Evolutionary conservation across 2,888 invertebrate genomes (phyloP), one percentile per base, ranked within the genome.

Genomic region (Drosophila paramelanica): DNA sequence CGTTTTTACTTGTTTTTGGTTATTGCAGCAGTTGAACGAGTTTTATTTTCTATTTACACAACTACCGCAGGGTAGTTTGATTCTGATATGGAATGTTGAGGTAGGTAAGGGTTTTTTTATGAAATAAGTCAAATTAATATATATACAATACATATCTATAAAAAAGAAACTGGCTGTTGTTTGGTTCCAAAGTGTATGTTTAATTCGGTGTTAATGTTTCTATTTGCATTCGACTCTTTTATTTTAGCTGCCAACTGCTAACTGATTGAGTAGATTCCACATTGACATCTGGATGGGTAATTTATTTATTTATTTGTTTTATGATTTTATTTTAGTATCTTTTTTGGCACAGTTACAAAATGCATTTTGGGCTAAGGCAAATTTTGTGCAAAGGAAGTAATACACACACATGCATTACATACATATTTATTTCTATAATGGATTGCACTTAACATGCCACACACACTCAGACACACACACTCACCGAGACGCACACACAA

Each of bases 391-490:
- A 33, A 23, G 4, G 50, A 55, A 47, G 53, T 25, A 39, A 20
- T 45, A 39, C 56, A 43, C 39, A 27, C 23, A 17, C 66, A 55
- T 11, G 47, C 45, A 33, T 38, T 38, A 56, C 46, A 45, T 38
- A 58, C 49, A 75, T 59, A 77, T 57, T 58, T 77, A 88, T 81
- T 75, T 84, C 79, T 84, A 87, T 89, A 89, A 89, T 85, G 85
- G 86, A 85, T 85, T 85, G 89, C 85, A 86, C 85, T 86, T 85
- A 86, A 86, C 89, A 82, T 88, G 86, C 86, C 89, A 67, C 84
- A 84, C 67, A 80, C 70, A 75, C 49, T 49, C 43, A 59, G 46
- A 46, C 58, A 39, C 43, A 58, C 84, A 68, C 41, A 52, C 67
- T 52, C 39, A 41, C 10, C 31, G 31, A 31, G 23, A 55, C 42